Base-by-base conservation (phyloP, 2,888 invertebrate species). In the Cotesia congregata region DNA sequence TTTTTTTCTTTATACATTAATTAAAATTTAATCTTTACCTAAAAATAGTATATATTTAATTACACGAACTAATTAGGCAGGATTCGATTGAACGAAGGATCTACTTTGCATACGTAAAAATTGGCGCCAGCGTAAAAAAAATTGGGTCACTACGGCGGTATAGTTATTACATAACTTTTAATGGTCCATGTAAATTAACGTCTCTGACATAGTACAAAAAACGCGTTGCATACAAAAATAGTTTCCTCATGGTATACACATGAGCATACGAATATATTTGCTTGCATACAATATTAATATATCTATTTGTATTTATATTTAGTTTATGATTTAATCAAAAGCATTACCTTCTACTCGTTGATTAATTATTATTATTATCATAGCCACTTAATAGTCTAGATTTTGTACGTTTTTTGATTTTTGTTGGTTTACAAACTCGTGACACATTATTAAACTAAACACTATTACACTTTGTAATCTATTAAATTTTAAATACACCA, bases 121-220 rank as follows among this genome's bases (percentile, higher is more conserved):
- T 67, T 60, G 67, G 20, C 7, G 67, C 67, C 38, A 38, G 30
- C 50, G 38, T 17, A 15, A 65, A 60, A 67, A 73, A 67, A 73
- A 73, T 67, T 73, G 38, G 73, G 73, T 73, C 67, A 60, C 15
- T 60, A 38, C n/a, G 1, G 0, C 15, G 30, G 7, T 50, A 64
- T 17, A 2, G 5, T 6, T 65, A 59, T 59, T 38, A 67, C 38
- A 12, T 67, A 67, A 67, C 67, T 67, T 73, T 73, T 59, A 67
- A 67, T 73, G 62, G 38, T 7, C n/a, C 67, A 73, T 67, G 50
- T 60, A 50, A 50, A 73, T 73, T 12, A 67, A 67, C 50, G 39
- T 60, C n/a, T 67, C 6, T 39, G 30, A 30, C 38, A 15, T 6
- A n/a, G 6, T 41, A 38, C 67, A 12, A 67, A 50, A 67, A 6